phyloP scores from a whole-genome alignment of 2,888 invertebrate genomes.

The Agrochola litura region DNA sequence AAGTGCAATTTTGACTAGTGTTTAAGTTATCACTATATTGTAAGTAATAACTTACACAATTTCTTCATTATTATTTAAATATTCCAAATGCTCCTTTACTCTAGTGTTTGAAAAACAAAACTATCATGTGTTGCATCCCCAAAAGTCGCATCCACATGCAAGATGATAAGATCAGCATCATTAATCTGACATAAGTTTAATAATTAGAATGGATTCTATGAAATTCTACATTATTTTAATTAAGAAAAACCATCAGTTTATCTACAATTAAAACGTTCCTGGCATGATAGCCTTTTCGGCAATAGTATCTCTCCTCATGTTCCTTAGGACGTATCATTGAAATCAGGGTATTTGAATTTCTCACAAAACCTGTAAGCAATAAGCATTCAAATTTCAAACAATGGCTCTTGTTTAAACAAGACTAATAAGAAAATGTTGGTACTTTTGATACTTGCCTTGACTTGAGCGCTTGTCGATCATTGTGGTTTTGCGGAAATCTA shows the following conservation, averaged over 20 bases:
- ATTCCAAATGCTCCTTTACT: not conserved
- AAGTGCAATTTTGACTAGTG: no score
- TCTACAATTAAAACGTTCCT: conserved; percentile 25
- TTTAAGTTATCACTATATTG: no score
- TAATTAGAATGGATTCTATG: not conserved
- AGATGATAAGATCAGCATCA: conserved; percentile 24
- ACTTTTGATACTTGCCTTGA: not conserved
- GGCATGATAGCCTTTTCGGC: conserved; percentile 36
- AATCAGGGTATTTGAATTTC: conserved; percentile 17
- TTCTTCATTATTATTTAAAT: not conserved
- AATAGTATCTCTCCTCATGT: conserved; percentile 40
- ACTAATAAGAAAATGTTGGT: not conserved
- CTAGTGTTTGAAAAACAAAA: not conserved
- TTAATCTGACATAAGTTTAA: conserved; percentile 20
- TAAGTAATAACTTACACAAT: not conserved
- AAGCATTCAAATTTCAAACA: not conserved
- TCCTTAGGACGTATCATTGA: conserved; percentile 24
- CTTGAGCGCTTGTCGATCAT: conserved; percentile 1
- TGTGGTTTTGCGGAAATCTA: conserved; percentile 14
- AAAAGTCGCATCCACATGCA: conserved; percentile 36
- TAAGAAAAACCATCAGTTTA: not conserved
- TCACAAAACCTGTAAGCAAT: conserved; percentile 13
- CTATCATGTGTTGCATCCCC: conserved; percentile 33
- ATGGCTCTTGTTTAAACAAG: not conserved
- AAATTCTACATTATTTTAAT: not conserved